A percentile compares a stretch with the other conserved stretches of the same genome.
These are phyloP conservation scores for Onychomys leucogaster DNA, from an alignment of 2,797 vertebrate genomes.

Conservation along the genomic window DNA sequence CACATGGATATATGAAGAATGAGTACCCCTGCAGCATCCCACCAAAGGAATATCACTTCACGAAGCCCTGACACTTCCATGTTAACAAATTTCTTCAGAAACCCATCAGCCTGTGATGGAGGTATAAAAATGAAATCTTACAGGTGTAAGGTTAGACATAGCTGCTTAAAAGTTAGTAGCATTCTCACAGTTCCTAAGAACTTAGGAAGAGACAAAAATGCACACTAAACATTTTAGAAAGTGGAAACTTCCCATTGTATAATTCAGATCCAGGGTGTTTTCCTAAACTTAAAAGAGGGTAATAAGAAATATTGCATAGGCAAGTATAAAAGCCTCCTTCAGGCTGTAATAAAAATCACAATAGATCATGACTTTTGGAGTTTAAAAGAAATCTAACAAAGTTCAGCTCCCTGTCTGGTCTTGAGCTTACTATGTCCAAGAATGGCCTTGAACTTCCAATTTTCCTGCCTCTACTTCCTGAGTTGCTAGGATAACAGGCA, in stretches of 20 bases:
- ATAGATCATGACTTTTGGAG: conserved; percentile 42
- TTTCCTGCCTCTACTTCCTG: neutral
- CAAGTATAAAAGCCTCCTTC: neutral
- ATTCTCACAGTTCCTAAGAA: neutral
- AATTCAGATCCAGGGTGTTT: neutral
- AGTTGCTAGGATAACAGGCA: neutral
- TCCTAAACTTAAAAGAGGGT: conserved; percentile 6
- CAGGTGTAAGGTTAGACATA: neutral
- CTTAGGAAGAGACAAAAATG: neutral
- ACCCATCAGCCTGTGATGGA: neutral
- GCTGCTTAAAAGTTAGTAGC: neutral
- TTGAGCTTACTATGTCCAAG: neutral
- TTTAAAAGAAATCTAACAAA: conserved; percentile 58
- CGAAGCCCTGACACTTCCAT: neutral
- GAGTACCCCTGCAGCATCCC: neutral
- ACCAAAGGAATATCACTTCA: neutral
- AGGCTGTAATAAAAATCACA: conserved; percentile 46
- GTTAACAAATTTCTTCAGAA: neutral
- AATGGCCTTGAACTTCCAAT: neutral
- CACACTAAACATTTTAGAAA: conserved; percentile 21
- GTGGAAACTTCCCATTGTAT: neutral
- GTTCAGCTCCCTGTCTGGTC: neutral
- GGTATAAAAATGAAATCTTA: conserved; percentile 8
- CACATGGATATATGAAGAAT: accelerated
- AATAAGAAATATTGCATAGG: neutral